Percentiles rank a stretch among this genome's conserved stretches.
phyloP scores from a whole-genome alignment of 2,888 invertebrate species.

The Epinotia demarniana region DNA sequence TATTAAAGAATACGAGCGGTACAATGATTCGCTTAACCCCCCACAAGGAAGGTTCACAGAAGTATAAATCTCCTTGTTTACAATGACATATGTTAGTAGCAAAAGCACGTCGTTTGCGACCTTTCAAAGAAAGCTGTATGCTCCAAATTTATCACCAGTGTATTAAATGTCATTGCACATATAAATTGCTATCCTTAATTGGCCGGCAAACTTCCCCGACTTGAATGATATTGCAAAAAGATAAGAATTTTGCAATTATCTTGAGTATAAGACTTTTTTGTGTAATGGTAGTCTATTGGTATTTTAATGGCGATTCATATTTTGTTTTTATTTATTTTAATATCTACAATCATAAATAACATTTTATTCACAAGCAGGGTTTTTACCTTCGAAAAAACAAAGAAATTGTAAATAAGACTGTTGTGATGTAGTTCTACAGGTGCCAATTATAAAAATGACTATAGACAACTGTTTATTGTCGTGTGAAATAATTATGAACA shows the following conservation, averaged over 20 bases:
- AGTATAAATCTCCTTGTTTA: not conserved
- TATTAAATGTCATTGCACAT: conserved; percentile 75
- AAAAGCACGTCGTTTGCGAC: not conserved
- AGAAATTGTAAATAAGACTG: not conserved
- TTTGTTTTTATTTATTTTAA: not conserved
- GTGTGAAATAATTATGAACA: too few species aligned
- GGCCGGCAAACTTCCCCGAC: conserved; percentile 62
- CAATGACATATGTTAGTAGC: not conserved
- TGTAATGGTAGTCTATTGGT: not conserved
- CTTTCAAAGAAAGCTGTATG: conserved; percentile 44
- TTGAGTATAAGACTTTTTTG: conserved; percentile 32
- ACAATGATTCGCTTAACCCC: conserved; percentile 70
- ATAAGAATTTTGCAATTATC: conserved; percentile 62
- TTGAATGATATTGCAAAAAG: conserved; percentile 59
- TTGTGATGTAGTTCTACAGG: too few species aligned
- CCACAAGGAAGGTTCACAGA: conserved; percentile 59
- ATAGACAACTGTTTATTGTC: not conserved
- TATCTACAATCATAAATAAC: not conserved
- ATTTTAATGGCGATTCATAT: not conserved
- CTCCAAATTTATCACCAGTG: conserved; percentile 69
- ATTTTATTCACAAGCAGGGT: not conserved
- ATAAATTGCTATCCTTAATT: conserved; percentile 69
- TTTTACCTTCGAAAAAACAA: not conserved
- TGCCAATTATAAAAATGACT: not conserved
- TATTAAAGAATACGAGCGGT: conserved; percentile 71